These are phyloP conservation scores for Mola mola DNA, from an alignment of 2,113 vertebrate genomes.

Conservation along the genomic window DNA sequence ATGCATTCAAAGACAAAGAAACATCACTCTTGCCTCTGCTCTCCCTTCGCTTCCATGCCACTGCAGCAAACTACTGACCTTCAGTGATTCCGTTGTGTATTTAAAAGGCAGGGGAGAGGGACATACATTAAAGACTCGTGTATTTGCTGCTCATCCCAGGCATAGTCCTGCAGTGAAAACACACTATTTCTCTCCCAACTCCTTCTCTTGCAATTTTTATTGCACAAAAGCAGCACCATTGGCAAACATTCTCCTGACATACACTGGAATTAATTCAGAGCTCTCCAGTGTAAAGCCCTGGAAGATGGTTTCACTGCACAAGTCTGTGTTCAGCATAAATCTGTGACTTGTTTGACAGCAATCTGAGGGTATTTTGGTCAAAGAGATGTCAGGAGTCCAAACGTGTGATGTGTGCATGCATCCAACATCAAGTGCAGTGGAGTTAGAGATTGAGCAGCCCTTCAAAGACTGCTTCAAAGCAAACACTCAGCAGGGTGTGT, in stretches of 20 bases:
- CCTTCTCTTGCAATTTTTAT: too few species aligned
- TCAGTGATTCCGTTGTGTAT: slow-evolving; percentile 32
- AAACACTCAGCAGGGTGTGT: slow-evolving; percentile 23
- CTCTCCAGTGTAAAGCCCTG: too few species aligned
- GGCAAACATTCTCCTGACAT: too few species aligned
- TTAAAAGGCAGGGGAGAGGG: slow-evolving; percentile 18
- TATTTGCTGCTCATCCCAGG: background rate
- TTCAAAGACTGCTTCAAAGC: slow-evolving; percentile 55
- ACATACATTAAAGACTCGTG: background rate
- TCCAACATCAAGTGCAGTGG: slow-evolving; percentile 26
- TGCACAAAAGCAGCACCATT: too few species aligned
- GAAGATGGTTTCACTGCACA: too few species aligned
- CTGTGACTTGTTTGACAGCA: slow-evolving; percentile 17
- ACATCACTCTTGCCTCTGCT: slow-evolving; percentile 29
- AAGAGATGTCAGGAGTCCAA: slow-evolving; percentile 27
- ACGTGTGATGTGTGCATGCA: slow-evolving; percentile 42
- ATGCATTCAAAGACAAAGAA: slow-evolving; percentile 44
- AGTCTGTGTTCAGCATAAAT: slow-evolving; percentile 12
- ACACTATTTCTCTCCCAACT: too few species aligned
- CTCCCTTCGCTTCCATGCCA: slow-evolving; percentile 29
- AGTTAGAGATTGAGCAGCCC: slow-evolving; percentile 41
- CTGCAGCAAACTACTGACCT: slow-evolving; percentile 47
- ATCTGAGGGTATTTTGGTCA: slow-evolving; percentile 51
- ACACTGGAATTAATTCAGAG: too few species aligned
- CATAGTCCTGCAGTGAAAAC: background rate